Base-by-base conservation (phyloP, 1,140 invertebrate species). In the Leptoteleia sp. region DNA sequence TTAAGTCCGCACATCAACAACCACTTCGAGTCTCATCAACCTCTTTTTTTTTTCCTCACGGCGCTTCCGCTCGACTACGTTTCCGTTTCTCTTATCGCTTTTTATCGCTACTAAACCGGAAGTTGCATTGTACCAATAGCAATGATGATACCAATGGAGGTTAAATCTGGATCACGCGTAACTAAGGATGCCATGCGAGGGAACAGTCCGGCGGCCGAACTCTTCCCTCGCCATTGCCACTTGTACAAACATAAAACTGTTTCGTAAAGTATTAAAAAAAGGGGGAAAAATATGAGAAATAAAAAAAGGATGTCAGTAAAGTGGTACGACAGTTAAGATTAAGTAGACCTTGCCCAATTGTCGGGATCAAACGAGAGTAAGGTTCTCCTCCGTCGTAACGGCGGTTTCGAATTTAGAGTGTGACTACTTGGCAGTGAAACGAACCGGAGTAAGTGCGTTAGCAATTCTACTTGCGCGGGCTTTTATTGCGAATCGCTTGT, bases 381-480 rank as follows among this genome's bases (percentile, higher is more conserved):
- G 40, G 50, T n/a, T 64, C 35, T 35, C 8, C 11, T 13, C 37
- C 16, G 5, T 40, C 12, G 15, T 40, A 48, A 72, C 78, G 67
- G 68, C 81, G 50, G 83, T 88, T 88, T 88, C 86, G 85, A 88
- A 88, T 88, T 88, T 86, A 88, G 86, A 88, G 86, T 88, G 87
- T 84, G 72, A 83, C 83, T 87, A 83, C 82, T 78, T 81, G 77
- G 81, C 83, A 80, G 81, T 72, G 79, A 83, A 64, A 80, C 73
- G 82, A 62, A 79, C 81, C 72, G 67, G 52, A 79, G 65, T 81
- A 79, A 79, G 79, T 67, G 40, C 71, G 54, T 29, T 35, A 22
- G 16, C 40, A 50, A 57, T 45, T 70, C 50, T 16, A 35, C 16
- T n/a, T 1, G 16, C 13, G 31, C 38, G 11, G 31, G 38, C 7